Evolutionary conservation across 2,888 invertebrate species (phyloP).

Genomic region (Rhorus exstirpatorius): DNA sequence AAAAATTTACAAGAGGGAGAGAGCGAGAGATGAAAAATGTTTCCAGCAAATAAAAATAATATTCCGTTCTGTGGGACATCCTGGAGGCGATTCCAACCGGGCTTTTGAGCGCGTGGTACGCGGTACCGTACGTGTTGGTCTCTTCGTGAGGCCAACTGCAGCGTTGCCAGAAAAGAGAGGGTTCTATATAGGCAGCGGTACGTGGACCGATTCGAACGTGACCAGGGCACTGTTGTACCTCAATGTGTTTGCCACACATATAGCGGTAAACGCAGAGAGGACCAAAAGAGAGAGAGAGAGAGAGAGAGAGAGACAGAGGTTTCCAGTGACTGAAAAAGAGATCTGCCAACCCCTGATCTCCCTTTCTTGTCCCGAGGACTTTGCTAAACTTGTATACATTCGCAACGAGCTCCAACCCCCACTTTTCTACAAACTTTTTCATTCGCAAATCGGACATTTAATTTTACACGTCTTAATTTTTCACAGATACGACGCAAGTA

Average conservation of each 20-base stretch:
- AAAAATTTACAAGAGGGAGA: slow-evolving; percentile 19
- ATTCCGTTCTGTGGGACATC: slow-evolving; percentile 54
- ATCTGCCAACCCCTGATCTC: neutral
- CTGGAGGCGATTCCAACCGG: slow-evolving; percentile 56
- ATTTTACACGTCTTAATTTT: too few species aligned
- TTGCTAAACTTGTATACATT: slow-evolving; percentile 27
- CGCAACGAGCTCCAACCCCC: slow-evolving; percentile 40
- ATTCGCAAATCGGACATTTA: too few species aligned
- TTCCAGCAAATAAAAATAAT: slow-evolving; percentile 69
- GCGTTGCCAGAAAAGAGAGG: slow-evolving; percentile 33
- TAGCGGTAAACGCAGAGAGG: slow-evolving; percentile 28
- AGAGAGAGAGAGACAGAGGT: slow-evolving; percentile 28
- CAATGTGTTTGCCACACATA: slow-evolving; percentile 61
- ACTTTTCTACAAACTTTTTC: slow-evolving; percentile 52
- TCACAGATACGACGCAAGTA: neutral
- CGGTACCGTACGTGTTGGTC: slow-evolving; percentile 65
- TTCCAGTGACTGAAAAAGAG: slow-evolving; percentile 13
- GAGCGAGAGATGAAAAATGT: slow-evolving; percentile 48
- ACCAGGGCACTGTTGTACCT: slow-evolving; percentile 57
- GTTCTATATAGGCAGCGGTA: slow-evolving; percentile 32
- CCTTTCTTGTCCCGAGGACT: slow-evolving; percentile 40
- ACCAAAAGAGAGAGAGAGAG: slow-evolving; percentile 18
- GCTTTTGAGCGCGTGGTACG: slow-evolving; percentile 38
- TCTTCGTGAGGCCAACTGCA: slow-evolving; percentile 59
- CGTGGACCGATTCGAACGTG: slow-evolving; percentile 68